Evolutionary conservation across 1,140 invertebrate genomes (phyloP).

Genomic region (Campoletis sonorensis): DNA sequence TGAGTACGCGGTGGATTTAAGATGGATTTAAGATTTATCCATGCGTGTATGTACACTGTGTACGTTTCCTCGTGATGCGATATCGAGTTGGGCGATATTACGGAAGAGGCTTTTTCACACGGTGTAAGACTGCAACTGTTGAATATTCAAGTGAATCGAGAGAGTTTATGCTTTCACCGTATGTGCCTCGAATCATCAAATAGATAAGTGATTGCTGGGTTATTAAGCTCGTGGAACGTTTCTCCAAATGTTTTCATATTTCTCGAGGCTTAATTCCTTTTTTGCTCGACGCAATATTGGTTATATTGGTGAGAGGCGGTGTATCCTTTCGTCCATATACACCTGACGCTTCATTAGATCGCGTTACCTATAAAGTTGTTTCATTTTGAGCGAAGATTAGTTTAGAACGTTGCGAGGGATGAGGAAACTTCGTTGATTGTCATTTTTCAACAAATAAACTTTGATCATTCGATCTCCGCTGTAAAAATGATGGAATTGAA

Average conservation of each 20-base stretch:
- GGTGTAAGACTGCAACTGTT: slow-evolving; percentile 44
- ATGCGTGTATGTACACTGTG: not conserved
- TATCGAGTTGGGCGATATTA: slow-evolving; percentile 31
- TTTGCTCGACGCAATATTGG: not conserved
- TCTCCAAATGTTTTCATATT: slow-evolving; percentile 23
- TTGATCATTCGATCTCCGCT: not conserved
- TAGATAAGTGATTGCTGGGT: slow-evolving; percentile 60
- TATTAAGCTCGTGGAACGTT: slow-evolving; percentile 48
- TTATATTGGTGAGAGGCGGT: not conserved
- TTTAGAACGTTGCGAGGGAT: not conserved
- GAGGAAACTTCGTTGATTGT: not conserved
- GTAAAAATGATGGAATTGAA: not conserved
- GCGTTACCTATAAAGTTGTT: not conserved
- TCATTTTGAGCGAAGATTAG: not conserved
- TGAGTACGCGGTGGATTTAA: not conserved
- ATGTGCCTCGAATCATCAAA: slow-evolving; percentile 60
- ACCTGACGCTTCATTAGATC: not conserved
- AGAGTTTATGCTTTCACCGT: slow-evolving; percentile 60
- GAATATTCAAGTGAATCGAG: slow-evolving; percentile 47
- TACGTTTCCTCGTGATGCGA: not conserved
- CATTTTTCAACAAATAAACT: not conserved
- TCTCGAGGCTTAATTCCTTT: not conserved
- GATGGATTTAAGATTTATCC: slow-evolving; percentile 17
- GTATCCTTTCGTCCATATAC: slow-evolving; percentile 22
- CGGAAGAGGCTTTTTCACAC: slow-evolving; percentile 51